Conservation (phyloP, 2,888 invertebrate genomes). For the Drosophila bunnanda region DNA sequence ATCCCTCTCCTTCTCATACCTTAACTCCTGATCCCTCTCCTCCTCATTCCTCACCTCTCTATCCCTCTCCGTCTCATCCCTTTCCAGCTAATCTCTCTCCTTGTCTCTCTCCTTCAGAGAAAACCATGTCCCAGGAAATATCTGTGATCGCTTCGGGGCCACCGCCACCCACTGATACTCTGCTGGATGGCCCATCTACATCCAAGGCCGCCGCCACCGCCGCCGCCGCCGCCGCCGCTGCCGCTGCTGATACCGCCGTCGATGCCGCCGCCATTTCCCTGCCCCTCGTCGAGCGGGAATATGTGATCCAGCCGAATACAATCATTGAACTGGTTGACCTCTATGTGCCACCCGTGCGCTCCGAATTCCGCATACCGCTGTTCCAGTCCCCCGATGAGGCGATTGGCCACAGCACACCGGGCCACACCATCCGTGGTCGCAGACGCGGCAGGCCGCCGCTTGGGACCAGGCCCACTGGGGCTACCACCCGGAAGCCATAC, state of each 20-base stretch:
- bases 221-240: no score
- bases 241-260: no score
- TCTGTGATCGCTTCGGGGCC: neutral
- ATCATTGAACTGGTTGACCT: slow-evolving; percentile 31
- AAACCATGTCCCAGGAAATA: neutral
- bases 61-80: neutral
- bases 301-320: slow-evolving; percentile 15
- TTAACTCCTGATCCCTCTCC: no score
- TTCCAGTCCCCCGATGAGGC: neutral
- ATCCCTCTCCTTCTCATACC: no score
- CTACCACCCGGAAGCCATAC: neutral
- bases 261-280: neutral
- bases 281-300: neutral
- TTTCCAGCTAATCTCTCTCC: neutral
- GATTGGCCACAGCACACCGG: rapidly evolving
- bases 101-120: no score
- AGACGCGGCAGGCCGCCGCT: neutral
- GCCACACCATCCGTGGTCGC: neutral
- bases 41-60: no score
- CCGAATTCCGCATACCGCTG: neutral
- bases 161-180: neutral
- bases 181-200: neutral
- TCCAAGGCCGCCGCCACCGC: neutral
- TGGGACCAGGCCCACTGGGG: neutral
- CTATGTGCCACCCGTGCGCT: slow-evolving; percentile 12